These are phyloP conservation scores for Prosapia bicincta DNA, from an alignment of 2,888 invertebrate genomes.

Conservation along the genomic window DNA sequence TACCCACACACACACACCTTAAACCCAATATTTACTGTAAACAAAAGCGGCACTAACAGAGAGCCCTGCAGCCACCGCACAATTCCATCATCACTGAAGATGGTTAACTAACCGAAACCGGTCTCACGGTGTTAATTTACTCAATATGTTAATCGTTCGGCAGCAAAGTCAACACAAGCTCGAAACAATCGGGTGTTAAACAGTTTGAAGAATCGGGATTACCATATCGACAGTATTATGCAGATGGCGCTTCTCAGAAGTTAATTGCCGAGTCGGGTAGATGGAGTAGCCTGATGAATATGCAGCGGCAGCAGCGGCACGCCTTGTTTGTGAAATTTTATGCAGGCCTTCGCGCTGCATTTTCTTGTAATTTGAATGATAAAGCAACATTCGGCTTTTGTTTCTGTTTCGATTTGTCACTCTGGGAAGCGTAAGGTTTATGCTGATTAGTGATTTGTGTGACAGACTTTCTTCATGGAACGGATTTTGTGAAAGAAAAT, in stretches of 20 bases:
- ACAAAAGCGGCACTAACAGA: too few species aligned
- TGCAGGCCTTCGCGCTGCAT: neutral
- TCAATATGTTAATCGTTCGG: neutral
- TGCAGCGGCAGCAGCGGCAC: neutral
- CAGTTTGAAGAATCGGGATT: neutral
- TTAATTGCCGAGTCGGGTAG: neutral
- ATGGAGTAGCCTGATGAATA: neutral
- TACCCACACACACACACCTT: too few species aligned
- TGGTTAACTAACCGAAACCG: neutral
- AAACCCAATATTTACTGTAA: too few species aligned
- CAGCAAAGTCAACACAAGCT: neutral
- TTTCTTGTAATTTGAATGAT: neutral
- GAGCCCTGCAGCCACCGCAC: too few species aligned
- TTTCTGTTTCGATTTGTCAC: too few species aligned
- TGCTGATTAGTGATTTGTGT: too few species aligned
- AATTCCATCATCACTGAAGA: too few species aligned
- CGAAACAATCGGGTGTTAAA: neutral
- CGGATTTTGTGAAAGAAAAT: too few species aligned
- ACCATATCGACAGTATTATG: neutral
- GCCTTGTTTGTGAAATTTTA: neutral
- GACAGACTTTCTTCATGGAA: too few species aligned
- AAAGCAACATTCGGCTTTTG: neutral
- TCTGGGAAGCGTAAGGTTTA: too few species aligned
- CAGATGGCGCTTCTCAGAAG: neutral
- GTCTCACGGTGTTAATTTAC: neutral